Evolutionary conservation across 2,888 invertebrate genomes (phyloP).

Genomic region (Brachyptera risi): DNA sequence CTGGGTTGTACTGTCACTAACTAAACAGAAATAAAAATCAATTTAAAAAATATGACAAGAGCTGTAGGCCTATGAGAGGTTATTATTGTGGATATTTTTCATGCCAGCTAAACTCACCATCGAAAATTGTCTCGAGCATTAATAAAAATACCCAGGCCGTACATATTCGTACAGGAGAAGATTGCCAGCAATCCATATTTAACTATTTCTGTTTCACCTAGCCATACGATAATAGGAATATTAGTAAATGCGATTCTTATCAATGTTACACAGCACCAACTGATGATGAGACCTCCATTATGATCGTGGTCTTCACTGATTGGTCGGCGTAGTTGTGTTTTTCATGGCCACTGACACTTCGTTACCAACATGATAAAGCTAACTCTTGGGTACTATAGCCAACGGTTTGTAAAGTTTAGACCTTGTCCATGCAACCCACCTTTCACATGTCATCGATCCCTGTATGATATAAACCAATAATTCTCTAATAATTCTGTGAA

Average conservation of each 20-base stretch:
- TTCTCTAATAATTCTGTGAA: too few species aligned
- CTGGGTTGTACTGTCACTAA: constrained; percentile 64
- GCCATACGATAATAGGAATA: constrained; percentile 45
- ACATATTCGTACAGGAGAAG: constrained; percentile 57
- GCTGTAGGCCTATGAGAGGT: background rate
- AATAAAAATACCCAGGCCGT: constrained; percentile 63
- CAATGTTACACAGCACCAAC: background rate
- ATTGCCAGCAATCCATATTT: constrained; percentile 51
- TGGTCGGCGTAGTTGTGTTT: constrained; percentile 46
- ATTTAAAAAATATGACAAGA: constrained; percentile 11
- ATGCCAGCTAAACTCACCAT: constrained; percentile 51
- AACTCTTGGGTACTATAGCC: too few species aligned
- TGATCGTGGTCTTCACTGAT: constrained; percentile 53
- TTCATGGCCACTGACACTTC: too few species aligned
- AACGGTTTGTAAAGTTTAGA: too few species aligned
- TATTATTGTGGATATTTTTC: too few species aligned
- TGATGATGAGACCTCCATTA: constrained; percentile 41
- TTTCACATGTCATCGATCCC: too few species aligned
- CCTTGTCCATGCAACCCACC: too few species aligned
- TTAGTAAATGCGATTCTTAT: background rate
- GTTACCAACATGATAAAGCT: too few species aligned
- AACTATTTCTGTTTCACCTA: constrained; percentile 10
- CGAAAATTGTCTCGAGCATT: constrained; percentile 63
- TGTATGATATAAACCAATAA: too few species aligned
- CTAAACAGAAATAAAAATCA: constrained; percentile 40